phyloP scores from a whole-genome alignment of 2,797 vertebrate species.

The Manis crassicaudata region DNA sequence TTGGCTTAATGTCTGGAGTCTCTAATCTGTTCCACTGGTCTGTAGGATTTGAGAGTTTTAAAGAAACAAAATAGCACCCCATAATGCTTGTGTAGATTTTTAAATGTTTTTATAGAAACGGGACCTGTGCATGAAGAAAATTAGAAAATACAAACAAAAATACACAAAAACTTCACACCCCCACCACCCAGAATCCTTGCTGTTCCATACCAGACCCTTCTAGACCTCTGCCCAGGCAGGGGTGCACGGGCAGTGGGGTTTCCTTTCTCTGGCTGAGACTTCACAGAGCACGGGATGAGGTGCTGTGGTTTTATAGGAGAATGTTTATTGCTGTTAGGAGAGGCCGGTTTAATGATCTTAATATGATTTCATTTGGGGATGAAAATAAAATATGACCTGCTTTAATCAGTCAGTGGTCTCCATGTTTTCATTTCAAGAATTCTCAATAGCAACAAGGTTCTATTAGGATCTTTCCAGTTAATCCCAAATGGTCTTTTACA shows the following conservation, averaged over 20 bases:
- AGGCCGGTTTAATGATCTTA: too few relatives aligned
- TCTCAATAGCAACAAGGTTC: not conserved
- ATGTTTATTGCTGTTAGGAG: not conserved
- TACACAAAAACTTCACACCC: not conserved
- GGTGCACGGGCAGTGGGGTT: not conserved
- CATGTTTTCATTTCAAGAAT: not conserved
- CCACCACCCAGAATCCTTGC: accelerated
- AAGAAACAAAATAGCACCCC: not conserved
- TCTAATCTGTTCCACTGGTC: too few relatives aligned
- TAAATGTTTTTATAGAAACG: not conserved
- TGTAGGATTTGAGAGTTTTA: not conserved
- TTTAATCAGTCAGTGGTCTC: not conserved
- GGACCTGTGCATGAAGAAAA: not conserved
- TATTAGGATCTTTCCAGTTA: not conserved
- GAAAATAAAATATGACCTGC: not conserved
- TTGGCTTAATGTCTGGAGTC: too few relatives aligned
- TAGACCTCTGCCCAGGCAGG: not conserved
- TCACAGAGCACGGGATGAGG: not conserved
- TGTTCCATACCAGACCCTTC: not conserved
- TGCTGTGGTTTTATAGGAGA: not conserved
- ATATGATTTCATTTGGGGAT: not conserved
- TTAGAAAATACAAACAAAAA: not conserved
- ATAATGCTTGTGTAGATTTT: not conserved
- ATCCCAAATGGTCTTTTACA: not conserved
- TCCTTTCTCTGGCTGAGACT: not conserved